These are phyloP conservation scores for Psophia crepitans DNA, from an alignment of 2,113 vertebrate genomes.

Conservation along the genomic window DNA sequence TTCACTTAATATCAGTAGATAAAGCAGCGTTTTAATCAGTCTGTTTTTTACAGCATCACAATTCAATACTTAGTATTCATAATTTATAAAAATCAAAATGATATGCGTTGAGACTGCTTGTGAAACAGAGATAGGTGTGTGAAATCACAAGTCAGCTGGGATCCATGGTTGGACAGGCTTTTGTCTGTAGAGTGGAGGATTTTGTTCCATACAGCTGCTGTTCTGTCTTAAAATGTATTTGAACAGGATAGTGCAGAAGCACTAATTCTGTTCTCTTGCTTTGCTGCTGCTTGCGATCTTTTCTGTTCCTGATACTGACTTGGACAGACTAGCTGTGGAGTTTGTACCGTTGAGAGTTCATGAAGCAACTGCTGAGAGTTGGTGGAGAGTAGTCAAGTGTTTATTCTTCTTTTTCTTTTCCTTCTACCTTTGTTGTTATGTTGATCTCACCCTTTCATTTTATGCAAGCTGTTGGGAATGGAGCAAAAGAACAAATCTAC, in stretches of 20 bases:
- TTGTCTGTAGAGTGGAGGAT: neutral
- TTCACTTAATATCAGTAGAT: neutral
- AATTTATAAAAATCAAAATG: neutral
- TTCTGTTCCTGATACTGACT: neutral
- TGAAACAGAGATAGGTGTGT: neutral
- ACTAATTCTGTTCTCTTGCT: neutral
- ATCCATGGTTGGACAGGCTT: neutral
- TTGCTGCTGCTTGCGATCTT: neutral
- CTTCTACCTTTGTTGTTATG: neutral
- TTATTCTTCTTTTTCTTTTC: neutral
- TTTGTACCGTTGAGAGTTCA: neutral
- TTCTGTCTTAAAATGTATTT: neutral
- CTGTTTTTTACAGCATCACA: neutral
- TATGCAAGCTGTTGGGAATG: neutral
- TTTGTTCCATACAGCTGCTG: neutral
- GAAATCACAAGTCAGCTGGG: neutral
- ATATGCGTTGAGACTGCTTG: neutral
- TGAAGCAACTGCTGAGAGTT: neutral
- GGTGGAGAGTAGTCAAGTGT: neutral
- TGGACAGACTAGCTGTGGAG: neutral
- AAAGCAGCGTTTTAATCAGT: neutral
- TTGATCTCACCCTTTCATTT: neutral
- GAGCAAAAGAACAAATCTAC: neutral
- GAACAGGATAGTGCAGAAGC: neutral
- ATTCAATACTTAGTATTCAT: neutral